Evolutionary conservation across 2,113 vertebrate species (phyloP).

Genomic region (Lepidothrix coronata): DNA sequence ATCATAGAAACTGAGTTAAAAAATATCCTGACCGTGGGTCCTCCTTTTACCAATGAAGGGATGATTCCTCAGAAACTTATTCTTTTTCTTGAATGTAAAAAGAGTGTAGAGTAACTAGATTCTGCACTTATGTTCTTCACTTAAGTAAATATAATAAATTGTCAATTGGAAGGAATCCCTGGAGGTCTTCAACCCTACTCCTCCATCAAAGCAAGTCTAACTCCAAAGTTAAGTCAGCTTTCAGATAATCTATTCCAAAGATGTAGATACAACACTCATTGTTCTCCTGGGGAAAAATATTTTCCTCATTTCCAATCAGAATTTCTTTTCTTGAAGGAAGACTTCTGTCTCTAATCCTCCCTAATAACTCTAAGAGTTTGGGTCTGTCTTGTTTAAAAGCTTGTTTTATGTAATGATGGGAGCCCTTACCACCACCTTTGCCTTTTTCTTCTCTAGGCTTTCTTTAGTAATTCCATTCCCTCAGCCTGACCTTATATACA

Average conservation of each 20-base stretch:
- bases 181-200: not conserved
- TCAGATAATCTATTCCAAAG: not conserved
- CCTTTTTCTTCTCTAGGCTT: not conserved
- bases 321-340: not conserved
- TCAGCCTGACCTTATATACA: not conserved
- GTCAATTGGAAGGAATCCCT: not conserved
- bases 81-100: not conserved
- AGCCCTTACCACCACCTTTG: not conserved
- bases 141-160: not conserved
- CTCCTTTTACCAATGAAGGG: not conserved
- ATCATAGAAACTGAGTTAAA: not conserved
- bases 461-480: not conserved
- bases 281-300: rapidly evolving
- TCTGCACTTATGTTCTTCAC: not conserved
- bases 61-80: not conserved
- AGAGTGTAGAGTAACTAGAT: not conserved
- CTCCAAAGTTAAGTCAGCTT: not conserved
- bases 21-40: not conserved
- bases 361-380: not conserved
- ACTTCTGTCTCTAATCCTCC: not conserved
- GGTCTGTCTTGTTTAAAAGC: not conserved
- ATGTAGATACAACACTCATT: not conserved
- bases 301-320: not conserved
- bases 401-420: not conserved
- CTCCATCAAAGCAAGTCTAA: not conserved